Percentiles rank a stretch among this genome's conserved stretches.
Conservation (phyloP, 64 coral and sea anemone genomes). For the Trachythela sp. region DNA sequence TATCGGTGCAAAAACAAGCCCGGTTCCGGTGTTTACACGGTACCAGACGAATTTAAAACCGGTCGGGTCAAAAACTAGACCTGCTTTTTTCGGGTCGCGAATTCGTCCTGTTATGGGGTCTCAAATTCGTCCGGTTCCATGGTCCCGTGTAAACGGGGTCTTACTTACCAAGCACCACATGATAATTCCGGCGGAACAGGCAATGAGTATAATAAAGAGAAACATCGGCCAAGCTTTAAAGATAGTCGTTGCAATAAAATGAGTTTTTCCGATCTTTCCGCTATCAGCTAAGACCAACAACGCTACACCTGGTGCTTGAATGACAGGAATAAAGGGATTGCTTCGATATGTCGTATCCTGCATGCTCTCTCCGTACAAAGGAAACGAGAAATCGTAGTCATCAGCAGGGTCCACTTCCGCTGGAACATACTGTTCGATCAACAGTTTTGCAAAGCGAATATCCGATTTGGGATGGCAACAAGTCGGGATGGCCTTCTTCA, state of each 20-base stretch:
- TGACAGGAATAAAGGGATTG: conserved; percentile 63
- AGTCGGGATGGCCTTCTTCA: neutral
- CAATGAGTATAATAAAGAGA: conserved; percentile 78
- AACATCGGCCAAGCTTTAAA: conserved; percentile 86
- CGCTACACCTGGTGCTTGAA: conserved; percentile 75
- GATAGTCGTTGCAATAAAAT: conserved; percentile 67
- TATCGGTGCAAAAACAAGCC: no score
- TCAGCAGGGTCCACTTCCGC: neutral
- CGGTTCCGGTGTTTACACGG: no score
- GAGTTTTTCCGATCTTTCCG: conserved; percentile 44
- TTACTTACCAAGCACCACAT: conserved; percentile 97
- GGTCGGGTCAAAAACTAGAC: no score
- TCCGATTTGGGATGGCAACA: neutral
- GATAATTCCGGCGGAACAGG: conserved; percentile 75
- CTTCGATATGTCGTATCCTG: conserved; percentile 69
- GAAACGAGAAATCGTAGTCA: conserved; percentile 77
- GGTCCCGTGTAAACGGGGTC: no score
- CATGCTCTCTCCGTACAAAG: conserved; percentile 69
- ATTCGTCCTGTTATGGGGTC: no score
- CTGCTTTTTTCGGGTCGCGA: no score
- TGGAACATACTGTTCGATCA: neutral
- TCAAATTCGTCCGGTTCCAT: no score
- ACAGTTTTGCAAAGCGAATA: neutral
- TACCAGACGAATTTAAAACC: no score
- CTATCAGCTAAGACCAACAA: conserved; percentile 61